Percentiles rank a stretch among this genome's conserved stretches.
phyloP scores from a whole-genome alignment of 2,888 invertebrate species.

The Hemaris fuciformis region DNA sequence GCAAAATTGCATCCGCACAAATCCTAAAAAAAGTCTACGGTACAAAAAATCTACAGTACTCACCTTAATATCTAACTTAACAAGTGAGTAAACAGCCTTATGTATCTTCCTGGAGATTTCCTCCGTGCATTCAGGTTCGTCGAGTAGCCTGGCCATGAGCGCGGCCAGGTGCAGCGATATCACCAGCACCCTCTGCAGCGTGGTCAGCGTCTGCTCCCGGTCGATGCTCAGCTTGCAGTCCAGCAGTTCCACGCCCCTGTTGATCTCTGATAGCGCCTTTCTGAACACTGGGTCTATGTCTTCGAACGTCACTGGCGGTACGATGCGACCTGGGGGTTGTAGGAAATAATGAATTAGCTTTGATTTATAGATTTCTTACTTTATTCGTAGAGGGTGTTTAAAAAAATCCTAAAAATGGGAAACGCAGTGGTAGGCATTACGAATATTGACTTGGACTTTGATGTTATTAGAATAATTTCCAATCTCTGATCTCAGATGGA shows the following conservation, averaged over 20 bases:
- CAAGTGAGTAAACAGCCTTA: slow-evolving; percentile 88
- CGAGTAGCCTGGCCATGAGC: slow-evolving; percentile 85
- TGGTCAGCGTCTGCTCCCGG: slow-evolving; percentile 85
- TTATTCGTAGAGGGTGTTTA: too few relatives aligned
- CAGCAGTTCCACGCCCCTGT: slow-evolving; percentile 83
- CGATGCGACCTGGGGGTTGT: slow-evolving; percentile 80
- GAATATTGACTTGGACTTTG: too few relatives aligned
- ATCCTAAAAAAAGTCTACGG: background rate
- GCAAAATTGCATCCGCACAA: too few relatives aligned
- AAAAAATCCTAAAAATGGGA: too few relatives aligned
- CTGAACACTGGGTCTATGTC: slow-evolving; percentile 92
- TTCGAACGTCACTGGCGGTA: slow-evolving; percentile 89
- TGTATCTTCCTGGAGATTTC: slow-evolving; percentile 83
- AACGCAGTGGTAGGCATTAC: too few relatives aligned
- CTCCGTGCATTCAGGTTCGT: slow-evolving; percentile 76
- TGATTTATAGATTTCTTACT: too few relatives aligned
- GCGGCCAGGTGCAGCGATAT: slow-evolving; percentile 93
- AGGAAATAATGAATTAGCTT: background rate
- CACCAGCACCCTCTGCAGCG: slow-evolving; percentile 91
- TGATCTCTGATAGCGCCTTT: slow-evolving; percentile 90
- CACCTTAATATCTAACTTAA: slow-evolving; percentile 86
- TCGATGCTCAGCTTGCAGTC: slow-evolving; percentile 83
- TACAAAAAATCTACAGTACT: background rate
- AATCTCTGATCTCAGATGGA: too few relatives aligned
- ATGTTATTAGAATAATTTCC: too few relatives aligned